A percentile compares a stretch with the other conserved stretches of the same genome.
Conservation (phyloP, 2,113 vertebrate species). For the Formicarius rufipectus region DNA sequence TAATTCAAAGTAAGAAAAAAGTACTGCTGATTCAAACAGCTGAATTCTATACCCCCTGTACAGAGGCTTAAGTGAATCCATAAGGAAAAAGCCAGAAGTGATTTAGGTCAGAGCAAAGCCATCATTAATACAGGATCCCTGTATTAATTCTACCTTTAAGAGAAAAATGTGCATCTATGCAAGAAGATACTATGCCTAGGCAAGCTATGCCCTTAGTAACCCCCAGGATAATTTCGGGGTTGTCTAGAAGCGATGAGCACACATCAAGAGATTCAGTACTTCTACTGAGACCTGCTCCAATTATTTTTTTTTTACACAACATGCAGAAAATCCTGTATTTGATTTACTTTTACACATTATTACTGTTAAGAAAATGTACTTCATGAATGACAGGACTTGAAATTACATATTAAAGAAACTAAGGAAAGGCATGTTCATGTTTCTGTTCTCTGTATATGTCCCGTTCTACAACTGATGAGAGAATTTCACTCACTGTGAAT, state of each 20-base stretch:
- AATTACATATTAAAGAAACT: neutral
- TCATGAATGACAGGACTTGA: neutral
- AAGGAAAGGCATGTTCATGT: neutral
- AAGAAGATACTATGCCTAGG: neutral
- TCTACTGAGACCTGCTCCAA: neutral
- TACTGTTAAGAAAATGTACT: neutral
- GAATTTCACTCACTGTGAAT: neutral
- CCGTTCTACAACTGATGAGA: neutral
- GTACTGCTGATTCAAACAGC: neutral
- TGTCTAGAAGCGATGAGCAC: neutral
- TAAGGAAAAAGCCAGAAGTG: neutral
- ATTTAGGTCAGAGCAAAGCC: conserved; percentile 10
- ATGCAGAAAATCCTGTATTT: neutral
- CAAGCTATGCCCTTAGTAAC: neutral
- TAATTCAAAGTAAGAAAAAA: neutral
- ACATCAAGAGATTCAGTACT: neutral
- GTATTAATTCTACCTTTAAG: neutral
- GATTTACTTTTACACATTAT: neutral
- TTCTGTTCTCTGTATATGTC: neutral
- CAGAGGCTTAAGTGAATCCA: neutral
- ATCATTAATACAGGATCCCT: neutral
- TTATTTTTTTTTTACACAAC: neutral
- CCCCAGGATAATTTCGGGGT: neutral
- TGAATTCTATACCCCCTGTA: neutral
- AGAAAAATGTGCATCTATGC: neutral